Base-by-base conservation (phyloP, 2,888 invertebrate genomes). In the Ochlodes sylvanus region DNA sequence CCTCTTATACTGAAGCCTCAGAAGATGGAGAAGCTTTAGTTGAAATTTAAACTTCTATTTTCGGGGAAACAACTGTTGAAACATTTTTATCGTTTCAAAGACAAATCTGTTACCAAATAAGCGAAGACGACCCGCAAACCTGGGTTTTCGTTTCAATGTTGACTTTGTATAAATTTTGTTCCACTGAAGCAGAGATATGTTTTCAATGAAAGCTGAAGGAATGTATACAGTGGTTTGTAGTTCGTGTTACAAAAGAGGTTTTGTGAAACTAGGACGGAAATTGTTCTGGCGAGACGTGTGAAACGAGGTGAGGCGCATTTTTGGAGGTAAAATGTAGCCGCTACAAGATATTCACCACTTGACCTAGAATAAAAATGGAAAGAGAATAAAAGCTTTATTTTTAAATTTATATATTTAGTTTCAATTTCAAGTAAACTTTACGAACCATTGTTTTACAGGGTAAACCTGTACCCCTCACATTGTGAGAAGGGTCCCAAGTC, bases 81-180 rank as follows among this genome's bases (percentile, higher is more conserved):
- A 19, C 50, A 50, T 50, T 15, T 50, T 50, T 50, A 50, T 50
- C 50, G 19, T 50, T 19, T 19, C 50, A 50, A 50, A 50, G 50
- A 50, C 19, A 50, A 50, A 19, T 19, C 19, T 19, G 50, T 50
- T 50, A 50, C 50, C 19, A 19, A 19, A 50, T 50, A 50, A 50
- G 50, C 19, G 50, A 19, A 50, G 50, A 50, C 50, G n/a, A 44
- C 38, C 50, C 19, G 21, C 54, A 44, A 64, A 55, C 47, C 63
- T 17, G 9, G 44, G 57, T 57, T 58, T 65, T 57, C 47, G 21
- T 21, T 65, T 65, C 50, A 19, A 12, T 71, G 72, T 73, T 75
- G 69, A 72, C 68, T 72, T 67, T 72, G 73, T 72, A 75, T 75
- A 75, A 73, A 67, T 74, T 75, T 71, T 69, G 70, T 70, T 75